Evolutionary conservation across 2,888 invertebrate species (phyloP).

Genomic region (Andrena dorsata): DNA sequence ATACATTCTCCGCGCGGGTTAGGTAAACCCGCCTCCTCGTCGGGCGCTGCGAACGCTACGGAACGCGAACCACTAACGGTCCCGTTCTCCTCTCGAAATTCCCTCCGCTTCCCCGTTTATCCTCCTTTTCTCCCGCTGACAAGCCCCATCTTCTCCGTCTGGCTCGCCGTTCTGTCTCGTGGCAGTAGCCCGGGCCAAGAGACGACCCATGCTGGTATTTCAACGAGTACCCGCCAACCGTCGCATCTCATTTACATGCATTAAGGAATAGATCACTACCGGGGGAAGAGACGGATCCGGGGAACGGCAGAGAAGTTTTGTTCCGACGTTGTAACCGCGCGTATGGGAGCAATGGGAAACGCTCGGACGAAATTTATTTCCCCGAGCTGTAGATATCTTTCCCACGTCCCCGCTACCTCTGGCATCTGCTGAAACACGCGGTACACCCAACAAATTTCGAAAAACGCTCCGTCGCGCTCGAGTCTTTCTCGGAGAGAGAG

Average conservation of each 20-base stretch:
- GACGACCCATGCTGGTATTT: slow-evolving; percentile 55
- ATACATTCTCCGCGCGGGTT: slow-evolving; percentile 52
- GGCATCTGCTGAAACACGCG: neutral
- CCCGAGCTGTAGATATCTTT: neutral
- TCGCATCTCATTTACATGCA: slow-evolving; percentile 77
- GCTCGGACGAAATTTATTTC: slow-evolving; percentile 18
- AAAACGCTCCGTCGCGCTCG: neutral
- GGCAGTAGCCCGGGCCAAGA: slow-evolving; percentile 34
- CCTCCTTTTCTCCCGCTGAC: slow-evolving; percentile 23
- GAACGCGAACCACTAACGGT: slow-evolving; percentile 58
- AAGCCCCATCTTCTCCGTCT: slow-evolving; percentile 25
- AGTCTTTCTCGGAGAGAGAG: neutral
- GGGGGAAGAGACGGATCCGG: slow-evolving; percentile 37
- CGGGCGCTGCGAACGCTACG: slow-evolving; percentile 15
- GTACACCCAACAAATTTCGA: neutral
- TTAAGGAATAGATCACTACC: slow-evolving; percentile 72
- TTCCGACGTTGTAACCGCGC: slow-evolving; percentile 6
- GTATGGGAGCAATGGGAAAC: neutral
- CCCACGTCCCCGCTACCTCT: neutral
- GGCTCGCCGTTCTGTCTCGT: slow-evolving; percentile 36
- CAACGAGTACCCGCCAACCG: slow-evolving; percentile 67
- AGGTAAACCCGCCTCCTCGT: slow-evolving; percentile 18
- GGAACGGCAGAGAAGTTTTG: slow-evolving; percentile 7
- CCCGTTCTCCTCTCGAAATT: slow-evolving; percentile 59
- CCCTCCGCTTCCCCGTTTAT: slow-evolving; percentile 27